Evolutionary conservation across 2,797 vertebrate species (phyloP).

Genomic region (Rhinichthys osculus): DNA sequence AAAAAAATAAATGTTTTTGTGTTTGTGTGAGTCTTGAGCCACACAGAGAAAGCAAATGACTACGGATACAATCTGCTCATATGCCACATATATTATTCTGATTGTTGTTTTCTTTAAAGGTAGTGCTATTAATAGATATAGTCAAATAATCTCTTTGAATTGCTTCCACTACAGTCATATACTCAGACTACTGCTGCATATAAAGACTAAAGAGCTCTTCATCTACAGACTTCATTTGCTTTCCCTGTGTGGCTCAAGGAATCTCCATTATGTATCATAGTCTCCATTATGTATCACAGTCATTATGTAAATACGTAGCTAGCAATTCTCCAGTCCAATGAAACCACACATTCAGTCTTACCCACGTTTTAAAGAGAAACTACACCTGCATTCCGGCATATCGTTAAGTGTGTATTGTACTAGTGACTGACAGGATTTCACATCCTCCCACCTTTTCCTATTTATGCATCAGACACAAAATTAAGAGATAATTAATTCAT

Average conservation of each 20-base stretch:
- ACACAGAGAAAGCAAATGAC: too few species aligned
- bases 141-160: neutral
- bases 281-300: neutral
- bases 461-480: neutral
- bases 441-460: neutral
- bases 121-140: neutral
- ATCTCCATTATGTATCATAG: neutral
- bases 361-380: neutral
- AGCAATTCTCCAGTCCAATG: neutral
- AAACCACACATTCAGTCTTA: neutral
- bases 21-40: too few species aligned
- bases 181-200: neutral
- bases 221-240: neutral
- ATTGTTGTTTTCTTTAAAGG: neutral
- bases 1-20: too few species aligned
- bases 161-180: neutral
- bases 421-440: neutral
- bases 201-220: neutral
- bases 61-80: too few species aligned
- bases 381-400: neutral
- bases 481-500: neutral
- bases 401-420: neutral
- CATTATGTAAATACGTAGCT: neutral
- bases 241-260: neutral
- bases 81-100: neutral